Conservation (phyloP, 2,797 vertebrate species). For the Hafferia zeledoni region DNA sequence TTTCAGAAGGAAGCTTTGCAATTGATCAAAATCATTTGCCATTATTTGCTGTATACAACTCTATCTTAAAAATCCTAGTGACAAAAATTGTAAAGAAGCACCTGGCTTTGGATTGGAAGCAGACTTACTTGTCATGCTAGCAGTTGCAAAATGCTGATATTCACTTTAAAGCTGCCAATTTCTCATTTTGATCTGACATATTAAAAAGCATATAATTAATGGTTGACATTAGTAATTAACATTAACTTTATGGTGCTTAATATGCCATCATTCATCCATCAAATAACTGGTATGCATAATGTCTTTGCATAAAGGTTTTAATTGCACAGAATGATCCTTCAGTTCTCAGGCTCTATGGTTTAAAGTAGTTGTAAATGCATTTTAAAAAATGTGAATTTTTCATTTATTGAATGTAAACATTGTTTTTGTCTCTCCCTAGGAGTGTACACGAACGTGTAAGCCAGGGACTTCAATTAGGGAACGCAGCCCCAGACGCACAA, state of each 20-base stretch:
- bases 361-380: conserved; percentile 22
- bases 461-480: conserved; percentile 73
- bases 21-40: conserved; percentile 1
- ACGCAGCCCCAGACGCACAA: conserved; percentile 46
- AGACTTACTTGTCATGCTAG: conserved; percentile 63
- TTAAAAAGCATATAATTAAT: conserved; percentile 84
- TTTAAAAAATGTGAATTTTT: conserved; percentile 38
- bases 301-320: conserved; percentile 70
- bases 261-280: conserved; percentile 80
- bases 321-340: conserved; percentile 63
- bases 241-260: conserved; percentile 82
- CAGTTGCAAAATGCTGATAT: conserved; percentile 66
- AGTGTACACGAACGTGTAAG: conserved; percentile 83
- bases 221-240: conserved; percentile 84
- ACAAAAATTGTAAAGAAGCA: neutral
- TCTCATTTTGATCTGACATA: conserved; percentile 78
- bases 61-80: neutral
- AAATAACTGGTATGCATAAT: conserved; percentile 70
- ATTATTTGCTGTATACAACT: neutral
- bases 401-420: conserved; percentile 22
- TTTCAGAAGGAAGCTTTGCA: neutral
- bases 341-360: conserved; percentile 16
- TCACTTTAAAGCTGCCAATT: conserved; percentile 73
- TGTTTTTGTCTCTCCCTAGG: conserved; percentile 79
- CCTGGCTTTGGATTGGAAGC: conserved; percentile 46